Conservation (phyloP, 2,113 vertebrate genomes). For the Microtus montanus region DNA sequence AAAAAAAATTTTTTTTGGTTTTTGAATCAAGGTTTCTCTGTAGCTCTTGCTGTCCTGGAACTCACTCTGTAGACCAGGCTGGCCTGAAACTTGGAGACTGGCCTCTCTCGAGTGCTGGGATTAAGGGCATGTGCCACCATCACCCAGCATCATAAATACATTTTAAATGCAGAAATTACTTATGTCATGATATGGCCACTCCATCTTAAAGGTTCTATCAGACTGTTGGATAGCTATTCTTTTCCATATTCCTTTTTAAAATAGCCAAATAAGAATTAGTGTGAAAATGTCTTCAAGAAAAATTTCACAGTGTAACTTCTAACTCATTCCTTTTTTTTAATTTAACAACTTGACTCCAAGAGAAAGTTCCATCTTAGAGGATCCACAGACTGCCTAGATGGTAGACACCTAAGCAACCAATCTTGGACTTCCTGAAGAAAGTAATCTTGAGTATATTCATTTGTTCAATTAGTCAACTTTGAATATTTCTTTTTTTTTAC, state of each 20-base stretch:
- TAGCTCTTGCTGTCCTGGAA: background rate
- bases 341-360: background rate
- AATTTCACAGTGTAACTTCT: slow-evolving; percentile 24
- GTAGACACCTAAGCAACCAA: background rate
- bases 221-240: background rate
- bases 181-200: background rate
- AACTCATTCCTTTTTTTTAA: background rate
- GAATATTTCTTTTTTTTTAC: background rate
- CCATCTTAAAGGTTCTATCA: slow-evolving; percentile 12
- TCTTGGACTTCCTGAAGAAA: background rate
- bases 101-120: background rate
- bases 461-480: slow-evolving; percentile 6
- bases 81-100: background rate
- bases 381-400: background rate
- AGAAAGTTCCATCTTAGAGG: slow-evolving; percentile 20
- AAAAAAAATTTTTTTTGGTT: background rate
- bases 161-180: slow-evolving; percentile 28
- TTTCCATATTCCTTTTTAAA: slow-evolving; percentile 14
- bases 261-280: background rate
- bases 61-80: too few relatives aligned
- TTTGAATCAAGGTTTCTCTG: background rate
- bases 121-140: too few relatives aligned
- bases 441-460: background rate
- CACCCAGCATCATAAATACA: background rate
- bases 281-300: background rate